Base-by-base conservation (phyloP, 2,888 invertebrate species). In the Cheilosia soror region DNA sequence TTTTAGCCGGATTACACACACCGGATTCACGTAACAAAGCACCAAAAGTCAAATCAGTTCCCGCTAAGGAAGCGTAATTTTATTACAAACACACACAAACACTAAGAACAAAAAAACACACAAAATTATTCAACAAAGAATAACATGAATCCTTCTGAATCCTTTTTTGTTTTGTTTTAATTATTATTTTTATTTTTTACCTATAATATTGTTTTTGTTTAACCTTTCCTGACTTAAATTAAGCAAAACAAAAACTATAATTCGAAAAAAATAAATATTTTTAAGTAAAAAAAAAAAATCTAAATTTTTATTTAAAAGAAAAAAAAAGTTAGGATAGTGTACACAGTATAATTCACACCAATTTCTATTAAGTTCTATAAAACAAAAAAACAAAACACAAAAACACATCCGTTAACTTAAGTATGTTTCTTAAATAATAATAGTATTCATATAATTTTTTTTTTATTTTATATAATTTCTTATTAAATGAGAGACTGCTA, bases 1-100 rank as follows among this genome's bases (percentile, higher is more conserved):
- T 97, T 90, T 95, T 97, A 92, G 95, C 96, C 90, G 97, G 97
- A 90, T 94, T 96, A 90, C 94, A 95, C 55, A 71, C 76, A 68
- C 71, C 85, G 49, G 90, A 91, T 89, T 75, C 85, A 57, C 85
- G 85, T 87, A 91, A 90, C 90, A 89, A 93, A 94, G 90, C 94
- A 94, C 91, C 93, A 90, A 93, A 92, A 91, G 92, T 91, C 91
- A 90, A 91, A 90, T 86, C 88, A 87, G 88, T 89, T 88, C 87
- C 88, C 66, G 85, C 91, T 78, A 90, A 89, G 89, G 90, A 90
- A 78, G 89, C 90, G 89, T 92, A 92, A 89, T 91, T 93, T 89
- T 76, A 72, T 62, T 66, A 20, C 20, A 33, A 37, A 63, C 13
- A 58, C 55, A 51, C 62, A 58, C 44, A 69, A 53, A 57, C 37